phyloP scores from a whole-genome alignment of 1,140 invertebrate genomes.

The Sminthurides bifidus region DNA sequence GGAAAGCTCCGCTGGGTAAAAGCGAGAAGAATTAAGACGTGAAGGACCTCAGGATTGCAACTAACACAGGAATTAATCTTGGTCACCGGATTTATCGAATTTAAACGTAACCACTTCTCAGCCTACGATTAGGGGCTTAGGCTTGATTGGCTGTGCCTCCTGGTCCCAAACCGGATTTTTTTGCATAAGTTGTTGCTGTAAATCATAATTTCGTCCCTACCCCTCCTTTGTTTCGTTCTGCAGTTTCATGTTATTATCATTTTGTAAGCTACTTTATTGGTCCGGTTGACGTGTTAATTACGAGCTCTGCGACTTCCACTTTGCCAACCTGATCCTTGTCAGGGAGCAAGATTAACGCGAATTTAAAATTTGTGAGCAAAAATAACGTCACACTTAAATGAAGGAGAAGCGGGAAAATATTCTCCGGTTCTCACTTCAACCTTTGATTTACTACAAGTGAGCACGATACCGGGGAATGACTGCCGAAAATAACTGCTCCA shows the following conservation, averaged over 20 bases:
- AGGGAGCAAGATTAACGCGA: background rate
- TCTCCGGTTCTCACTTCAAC: background rate
- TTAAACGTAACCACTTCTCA: background rate
- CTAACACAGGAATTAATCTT: too few relatives aligned
- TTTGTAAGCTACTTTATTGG: conserved; percentile 4
- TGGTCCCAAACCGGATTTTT: background rate
- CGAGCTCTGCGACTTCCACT: background rate
- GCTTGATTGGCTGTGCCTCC: background rate
- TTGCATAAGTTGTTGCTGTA: background rate
- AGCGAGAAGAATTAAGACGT: too few relatives aligned
- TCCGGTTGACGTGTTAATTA: conserved; percentile 6
- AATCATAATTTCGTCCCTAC: background rate
- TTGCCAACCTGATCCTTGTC: too few relatives aligned
- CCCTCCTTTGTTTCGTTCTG: too few relatives aligned
- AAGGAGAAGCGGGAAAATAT: background rate
- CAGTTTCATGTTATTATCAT: too few relatives aligned
- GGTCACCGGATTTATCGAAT: too few relatives aligned
- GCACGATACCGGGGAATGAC: too few relatives aligned
- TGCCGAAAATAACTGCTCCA: too few relatives aligned
- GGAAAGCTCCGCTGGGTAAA: too few relatives aligned
- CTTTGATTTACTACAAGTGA: background rate
- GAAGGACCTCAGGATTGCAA: too few relatives aligned
- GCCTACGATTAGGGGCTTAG: background rate
- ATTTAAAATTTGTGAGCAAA: background rate
- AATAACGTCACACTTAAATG: background rate